Evolutionary conservation across 1,140 invertebrate species (phyloP).

Genomic region (Zaprionus taronus): DNA sequence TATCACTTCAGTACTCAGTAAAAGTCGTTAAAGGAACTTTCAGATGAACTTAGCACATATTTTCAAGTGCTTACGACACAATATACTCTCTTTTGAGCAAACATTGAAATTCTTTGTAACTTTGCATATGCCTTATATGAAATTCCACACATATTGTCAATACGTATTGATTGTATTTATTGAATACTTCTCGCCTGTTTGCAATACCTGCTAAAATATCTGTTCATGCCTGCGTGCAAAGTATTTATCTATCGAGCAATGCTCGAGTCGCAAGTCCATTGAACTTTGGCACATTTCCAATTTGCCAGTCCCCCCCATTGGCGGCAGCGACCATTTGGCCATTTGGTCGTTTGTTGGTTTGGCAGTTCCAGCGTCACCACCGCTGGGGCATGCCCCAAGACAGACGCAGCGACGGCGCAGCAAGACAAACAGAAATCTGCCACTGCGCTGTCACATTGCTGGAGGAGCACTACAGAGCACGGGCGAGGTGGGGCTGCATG

Average conservation of each 20-base stretch:
- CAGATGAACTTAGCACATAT: too few species aligned
- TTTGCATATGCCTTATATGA: background rate
- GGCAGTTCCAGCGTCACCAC: slow-evolving; percentile 11
- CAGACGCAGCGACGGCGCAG: background rate
- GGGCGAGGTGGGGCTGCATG: background rate
- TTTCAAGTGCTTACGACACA: background rate
- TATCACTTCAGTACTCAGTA: too few species aligned
- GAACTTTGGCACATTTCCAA: slow-evolving; percentile 78
- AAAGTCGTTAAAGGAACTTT: too few species aligned
- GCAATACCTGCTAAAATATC: slow-evolving; percentile 4
- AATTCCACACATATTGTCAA: background rate
- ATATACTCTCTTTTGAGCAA: background rate
- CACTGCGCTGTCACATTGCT: slow-evolving; percentile 16
- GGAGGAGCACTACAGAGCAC: background rate
- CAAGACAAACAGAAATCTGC: slow-evolving; percentile 65
- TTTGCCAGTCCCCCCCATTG: slow-evolving; percentile 21
- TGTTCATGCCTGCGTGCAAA: background rate
- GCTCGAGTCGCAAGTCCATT: slow-evolving; percentile 53
- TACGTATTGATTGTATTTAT: background rate
- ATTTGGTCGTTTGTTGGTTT: background rate
- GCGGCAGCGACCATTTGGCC: slow-evolving; percentile 4
- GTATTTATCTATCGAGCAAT: slow-evolving; percentile 1
- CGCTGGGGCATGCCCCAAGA: slow-evolving; percentile 3
- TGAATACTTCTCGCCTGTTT: background rate
- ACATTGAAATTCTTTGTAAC: background rate